Evolutionary conservation across 2,113 vertebrate species (phyloP).

Genomic region (Ctenomys sociabilis): DNA sequence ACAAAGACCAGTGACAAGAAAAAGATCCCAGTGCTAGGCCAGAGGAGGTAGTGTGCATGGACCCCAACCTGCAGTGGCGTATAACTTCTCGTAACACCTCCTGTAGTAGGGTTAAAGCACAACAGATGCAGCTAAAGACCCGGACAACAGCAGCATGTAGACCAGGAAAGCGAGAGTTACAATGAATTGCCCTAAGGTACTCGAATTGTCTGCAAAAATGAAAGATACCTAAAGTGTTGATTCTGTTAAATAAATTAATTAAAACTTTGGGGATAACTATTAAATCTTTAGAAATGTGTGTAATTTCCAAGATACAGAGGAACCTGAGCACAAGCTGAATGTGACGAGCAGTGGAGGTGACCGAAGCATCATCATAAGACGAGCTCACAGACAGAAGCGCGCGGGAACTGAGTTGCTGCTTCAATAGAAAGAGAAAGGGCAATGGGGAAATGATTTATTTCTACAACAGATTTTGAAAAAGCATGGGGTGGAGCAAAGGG

Average conservation of each 20-base stretch:
- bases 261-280: background rate
- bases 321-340: background rate
- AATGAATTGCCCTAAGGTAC: background rate
- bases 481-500: background rate
- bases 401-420: background rate
- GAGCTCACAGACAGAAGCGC: background rate
- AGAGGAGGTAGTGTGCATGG: background rate
- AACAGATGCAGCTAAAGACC: background rate
- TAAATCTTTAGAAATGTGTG: background rate
- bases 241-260: conserved; percentile 31
- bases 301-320: background rate
- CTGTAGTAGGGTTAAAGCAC: background rate
- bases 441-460: background rate
- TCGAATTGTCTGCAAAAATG: background rate
- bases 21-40: background rate
- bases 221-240: background rate
- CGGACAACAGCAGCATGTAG: background rate
- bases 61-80: background rate
- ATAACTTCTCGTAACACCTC: background rate
- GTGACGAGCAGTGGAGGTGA: no score
- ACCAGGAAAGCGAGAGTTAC: background rate
- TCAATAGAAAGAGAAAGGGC: background rate
- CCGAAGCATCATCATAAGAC: background rate
- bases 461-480: background rate
- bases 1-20: background rate